Conservation (phyloP, 2,113 vertebrate genomes). For the Narcine bancroftii region DNA sequence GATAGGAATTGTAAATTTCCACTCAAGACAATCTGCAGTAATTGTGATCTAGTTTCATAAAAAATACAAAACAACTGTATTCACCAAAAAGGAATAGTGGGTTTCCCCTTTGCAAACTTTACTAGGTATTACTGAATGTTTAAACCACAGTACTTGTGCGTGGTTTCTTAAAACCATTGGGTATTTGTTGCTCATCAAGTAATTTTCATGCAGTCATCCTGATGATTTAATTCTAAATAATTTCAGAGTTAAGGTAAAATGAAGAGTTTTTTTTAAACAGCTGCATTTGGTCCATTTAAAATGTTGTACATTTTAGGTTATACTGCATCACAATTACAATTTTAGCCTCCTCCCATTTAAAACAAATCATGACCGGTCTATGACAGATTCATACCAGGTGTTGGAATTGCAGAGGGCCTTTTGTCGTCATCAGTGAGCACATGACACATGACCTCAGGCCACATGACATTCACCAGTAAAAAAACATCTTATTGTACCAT, state of each 20-base stretch:
- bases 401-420: conserved; percentile 1
- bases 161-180: background rate
- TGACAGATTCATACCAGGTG: conserved; percentile 6
- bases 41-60: conserved; percentile 17
- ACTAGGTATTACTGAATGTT: background rate
- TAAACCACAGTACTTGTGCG: background rate
- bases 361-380: background rate
- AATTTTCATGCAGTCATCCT: conserved; percentile 1
- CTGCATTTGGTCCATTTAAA: conserved; percentile 24
- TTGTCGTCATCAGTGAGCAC: conserved; percentile 1
- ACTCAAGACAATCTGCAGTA: conserved; percentile 16
- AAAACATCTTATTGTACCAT: conserved; percentile 26
- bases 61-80: conserved; percentile 20
- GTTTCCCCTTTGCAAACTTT: conserved; percentile 20
- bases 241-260: background rate
- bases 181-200: background rate
- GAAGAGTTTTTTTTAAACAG: background rate
- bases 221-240: background rate
- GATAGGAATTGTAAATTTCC: background rate
- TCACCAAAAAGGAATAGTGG: background rate
- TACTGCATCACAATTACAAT: background rate
- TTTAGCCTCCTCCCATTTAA: background rate
- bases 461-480: conserved; percentile 12
- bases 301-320: background rate
- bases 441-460: background rate